These are phyloP conservation scores for Eueremaeus valkanovi DNA, from an alignment of 2,888 invertebrate species.

Conservation along the genomic window DNA sequence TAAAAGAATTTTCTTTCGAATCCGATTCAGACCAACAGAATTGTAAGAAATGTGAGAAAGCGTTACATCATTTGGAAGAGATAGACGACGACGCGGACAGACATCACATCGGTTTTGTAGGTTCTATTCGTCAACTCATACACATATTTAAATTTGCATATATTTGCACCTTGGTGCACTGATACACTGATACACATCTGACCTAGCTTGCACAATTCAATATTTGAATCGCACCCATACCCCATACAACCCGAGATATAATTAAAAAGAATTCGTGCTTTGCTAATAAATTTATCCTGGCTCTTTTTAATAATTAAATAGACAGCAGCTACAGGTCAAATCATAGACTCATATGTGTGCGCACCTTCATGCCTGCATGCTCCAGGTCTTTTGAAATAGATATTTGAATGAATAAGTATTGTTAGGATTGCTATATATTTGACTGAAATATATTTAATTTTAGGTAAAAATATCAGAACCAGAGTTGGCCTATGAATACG, in stretches of 20 bases:
- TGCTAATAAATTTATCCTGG: too few relatives aligned
- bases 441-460: background rate
- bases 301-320: background rate
- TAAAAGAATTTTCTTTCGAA: too few relatives aligned
- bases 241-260: too few relatives aligned
- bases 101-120: conserved; percentile 47
- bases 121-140: too few relatives aligned
- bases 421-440: background rate
- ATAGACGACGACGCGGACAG: conserved; percentile 49
- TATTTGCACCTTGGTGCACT: too few relatives aligned
- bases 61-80: conserved; percentile 47
- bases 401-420: background rate
- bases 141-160: too few relatives aligned
- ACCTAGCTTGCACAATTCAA: too few relatives aligned
- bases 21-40: conserved; percentile 87
- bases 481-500: conserved; percentile 84
- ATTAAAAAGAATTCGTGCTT: too few relatives aligned
- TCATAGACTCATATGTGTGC: too few relatives aligned
- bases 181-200: too few relatives aligned
- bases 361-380: too few relatives aligned
- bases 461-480: conserved; percentile 85
- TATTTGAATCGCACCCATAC: too few relatives aligned
- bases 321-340: background rate
- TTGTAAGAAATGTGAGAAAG: conserved; percentile 67
- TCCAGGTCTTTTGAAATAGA: background rate